Conservation (phyloP, 2,888 invertebrate genomes). For the Megamerina dolium region DNA sequence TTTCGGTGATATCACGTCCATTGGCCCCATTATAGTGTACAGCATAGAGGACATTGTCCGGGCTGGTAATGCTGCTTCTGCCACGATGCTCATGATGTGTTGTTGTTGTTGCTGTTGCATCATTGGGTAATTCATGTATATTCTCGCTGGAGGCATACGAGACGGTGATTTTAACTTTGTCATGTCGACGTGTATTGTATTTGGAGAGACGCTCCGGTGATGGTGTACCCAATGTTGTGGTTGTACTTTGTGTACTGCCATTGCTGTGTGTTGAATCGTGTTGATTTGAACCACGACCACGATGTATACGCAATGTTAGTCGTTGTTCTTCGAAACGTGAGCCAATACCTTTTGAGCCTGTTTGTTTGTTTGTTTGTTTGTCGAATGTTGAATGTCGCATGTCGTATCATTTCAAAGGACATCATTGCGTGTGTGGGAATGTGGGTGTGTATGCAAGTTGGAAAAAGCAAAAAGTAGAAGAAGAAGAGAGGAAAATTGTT, state of each 20-base stretch:
- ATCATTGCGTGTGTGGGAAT: too few relatives aligned
- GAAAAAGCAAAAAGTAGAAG: too few relatives aligned
- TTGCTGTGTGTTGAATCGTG: slow-evolving; percentile 61
- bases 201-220: slow-evolving; percentile 59
- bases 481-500: too few relatives aligned
- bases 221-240: slow-evolving; percentile 60
- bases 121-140: slow-evolving; percentile 42
- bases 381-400: too few relatives aligned
- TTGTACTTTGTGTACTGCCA: slow-evolving; percentile 64
- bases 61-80: too few relatives aligned
- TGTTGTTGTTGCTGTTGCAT: neutral
- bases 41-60: slow-evolving; percentile 44
- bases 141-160: slow-evolving; percentile 79
- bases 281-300: slow-evolving; percentile 71
- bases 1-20: slow-evolving; percentile 58
- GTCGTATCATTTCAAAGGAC: too few relatives aligned
- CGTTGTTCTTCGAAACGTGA: slow-evolving; percentile 82
- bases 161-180: slow-evolving; percentile 79
- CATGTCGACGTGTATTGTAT: slow-evolving; percentile 62
- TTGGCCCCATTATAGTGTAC: slow-evolving; percentile 64
- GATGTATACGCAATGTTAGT: slow-evolving; percentile 84
- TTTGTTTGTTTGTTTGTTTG: too few relatives aligned
- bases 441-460: too few relatives aligned
- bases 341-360: slow-evolving; percentile 61
- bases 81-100: slow-evolving; percentile 44